These are phyloP conservation scores for Pediacus dermestoides DNA, from an alignment of 2,888 invertebrate genomes.

Conservation along the genomic window DNA sequence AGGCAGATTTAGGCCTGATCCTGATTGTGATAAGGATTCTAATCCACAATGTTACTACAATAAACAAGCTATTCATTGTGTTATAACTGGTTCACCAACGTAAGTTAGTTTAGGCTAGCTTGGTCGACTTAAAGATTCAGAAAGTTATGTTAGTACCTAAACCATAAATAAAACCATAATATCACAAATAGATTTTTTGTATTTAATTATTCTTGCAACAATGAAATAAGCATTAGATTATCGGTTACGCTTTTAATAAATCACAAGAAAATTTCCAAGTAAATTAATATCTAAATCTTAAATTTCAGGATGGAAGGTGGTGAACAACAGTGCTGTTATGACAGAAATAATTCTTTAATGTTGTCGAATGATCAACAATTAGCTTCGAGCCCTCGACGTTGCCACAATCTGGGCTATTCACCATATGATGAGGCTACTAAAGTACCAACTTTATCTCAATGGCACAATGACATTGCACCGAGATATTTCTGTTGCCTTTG, in stretches of 20 bases:
- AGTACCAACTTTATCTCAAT: constrained; percentile 90
- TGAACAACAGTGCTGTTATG: constrained; percentile 97
- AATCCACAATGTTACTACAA: constrained; percentile 87
- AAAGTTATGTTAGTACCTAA: too few species aligned
- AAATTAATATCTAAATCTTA: neutral
- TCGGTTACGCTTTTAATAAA: too few species aligned
- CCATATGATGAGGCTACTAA: constrained; percentile 95
- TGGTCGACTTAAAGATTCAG: too few species aligned
- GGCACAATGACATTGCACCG: constrained; percentile 93
- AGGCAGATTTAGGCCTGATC: constrained; percentile 88
- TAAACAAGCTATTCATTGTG: constrained; percentile 87
- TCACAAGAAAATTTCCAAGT: too few species aligned
- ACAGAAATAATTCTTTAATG: constrained; percentile 86
- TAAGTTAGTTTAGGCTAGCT: too few species aligned
- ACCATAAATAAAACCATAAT: too few species aligned
- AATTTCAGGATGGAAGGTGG: constrained; percentile 73
- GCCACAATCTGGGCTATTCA: constrained; percentile 85
- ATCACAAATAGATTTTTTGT: too few species aligned
- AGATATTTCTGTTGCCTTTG: constrained; percentile 93
- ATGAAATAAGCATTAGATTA: too few species aligned
- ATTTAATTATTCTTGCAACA: too few species aligned
- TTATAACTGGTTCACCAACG: constrained; percentile 87
- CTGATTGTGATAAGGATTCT: constrained; percentile 86
- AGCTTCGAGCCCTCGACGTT: constrained; percentile 82
- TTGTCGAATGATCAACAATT: constrained; percentile 93